Conservation (phyloP, 1,140 invertebrate genomes). For the Homarus americanus region DNA sequence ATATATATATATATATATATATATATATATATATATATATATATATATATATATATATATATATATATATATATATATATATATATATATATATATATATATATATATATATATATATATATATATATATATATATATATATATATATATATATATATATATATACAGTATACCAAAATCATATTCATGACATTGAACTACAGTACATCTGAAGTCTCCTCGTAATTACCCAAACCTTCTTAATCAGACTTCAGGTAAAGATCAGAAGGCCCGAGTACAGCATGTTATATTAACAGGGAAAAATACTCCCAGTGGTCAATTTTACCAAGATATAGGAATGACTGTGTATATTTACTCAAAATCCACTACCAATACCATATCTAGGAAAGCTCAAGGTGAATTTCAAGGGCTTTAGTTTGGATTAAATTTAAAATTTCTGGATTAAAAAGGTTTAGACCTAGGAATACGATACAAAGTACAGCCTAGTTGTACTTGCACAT, state of each 20-base stretch:
- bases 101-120: conserved; percentile 36
- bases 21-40: too few relatives aligned
- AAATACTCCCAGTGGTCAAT: background rate
- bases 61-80: conserved; percentile 36
- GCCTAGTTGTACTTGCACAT: conserved; percentile 3
- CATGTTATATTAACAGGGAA: background rate
- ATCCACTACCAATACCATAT: background rate
- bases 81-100: conserved; percentile 36
- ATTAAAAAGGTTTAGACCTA: conserved; percentile 44
- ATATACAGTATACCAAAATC: conserved; percentile 11
- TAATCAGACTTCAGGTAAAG: conserved; percentile 32
- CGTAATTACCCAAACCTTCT: conserved; percentile 36
- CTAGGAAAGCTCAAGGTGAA: background rate
- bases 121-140: conserved; percentile 36
- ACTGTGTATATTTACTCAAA: background rate
- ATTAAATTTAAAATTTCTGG: background rate
- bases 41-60: conserved; percentile 37
- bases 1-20: background rate
- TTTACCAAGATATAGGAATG: background rate
- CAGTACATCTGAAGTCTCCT: background rate
- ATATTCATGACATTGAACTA: conserved; percentile 43
- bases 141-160: conserved; percentile 36
- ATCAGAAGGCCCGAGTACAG: background rate
- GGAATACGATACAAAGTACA: conserved; percentile 5
- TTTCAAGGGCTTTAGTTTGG: background rate